Conservation (phyloP, 2,113 vertebrate species). For the Conger conger region DNA sequence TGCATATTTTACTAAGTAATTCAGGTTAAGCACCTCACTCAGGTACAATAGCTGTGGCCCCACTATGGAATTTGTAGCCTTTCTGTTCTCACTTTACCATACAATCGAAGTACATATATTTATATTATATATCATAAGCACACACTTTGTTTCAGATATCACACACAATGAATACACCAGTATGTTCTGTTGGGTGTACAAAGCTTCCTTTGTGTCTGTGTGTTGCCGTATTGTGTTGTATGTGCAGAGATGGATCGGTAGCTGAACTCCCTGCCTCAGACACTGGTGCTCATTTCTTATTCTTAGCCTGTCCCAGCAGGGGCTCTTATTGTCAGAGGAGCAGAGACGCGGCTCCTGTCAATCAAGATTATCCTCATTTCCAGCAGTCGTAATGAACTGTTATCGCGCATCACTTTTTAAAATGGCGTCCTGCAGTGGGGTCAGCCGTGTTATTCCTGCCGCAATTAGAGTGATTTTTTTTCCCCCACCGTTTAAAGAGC, state of each 20-base stretch:
- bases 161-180: no score
- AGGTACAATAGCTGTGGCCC: neutral
- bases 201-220: neutral
- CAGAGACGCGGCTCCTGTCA: neutral
- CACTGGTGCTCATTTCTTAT: conserved; percentile 1
- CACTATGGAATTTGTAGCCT: neutral
- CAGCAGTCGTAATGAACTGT: neutral
- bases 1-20: neutral
- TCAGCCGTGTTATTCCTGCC: neutral
- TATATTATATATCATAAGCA: neutral
- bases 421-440: neutral
- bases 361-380: neutral
- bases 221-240: neutral
- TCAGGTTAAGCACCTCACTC: neutral
- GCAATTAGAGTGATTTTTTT: neutral
- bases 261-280: neutral
- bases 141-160: no score
- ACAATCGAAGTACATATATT: neutral
- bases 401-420: neutral
- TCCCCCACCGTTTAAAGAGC: neutral
- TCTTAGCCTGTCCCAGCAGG: neutral
- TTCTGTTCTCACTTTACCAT: neutral
- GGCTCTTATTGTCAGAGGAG: neutral
- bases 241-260: neutral
- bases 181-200: neutral